phyloP scores from a whole-genome alignment of 2,797 vertebrate genomes.

The Setipinna tenuifilis region DNA sequence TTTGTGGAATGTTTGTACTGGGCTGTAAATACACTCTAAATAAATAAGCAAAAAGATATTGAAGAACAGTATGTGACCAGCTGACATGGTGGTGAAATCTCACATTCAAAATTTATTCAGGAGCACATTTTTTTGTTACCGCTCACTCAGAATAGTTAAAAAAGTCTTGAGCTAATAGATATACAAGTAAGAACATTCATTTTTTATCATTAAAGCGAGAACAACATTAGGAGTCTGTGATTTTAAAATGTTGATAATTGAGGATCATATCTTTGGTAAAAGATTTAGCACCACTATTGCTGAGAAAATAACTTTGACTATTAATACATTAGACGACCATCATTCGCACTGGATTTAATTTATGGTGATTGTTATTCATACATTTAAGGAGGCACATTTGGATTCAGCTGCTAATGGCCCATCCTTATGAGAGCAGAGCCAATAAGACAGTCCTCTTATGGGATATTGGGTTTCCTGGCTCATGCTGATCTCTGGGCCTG shows the following conservation, averaged over 20 bases:
- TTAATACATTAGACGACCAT: not conserved
- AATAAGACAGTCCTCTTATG: not conserved
- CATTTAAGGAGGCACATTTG: not conserved
- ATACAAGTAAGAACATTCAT: not conserved
- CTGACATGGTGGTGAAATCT: not conserved
- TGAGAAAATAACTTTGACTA: not conserved
- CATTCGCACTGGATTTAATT: not conserved
- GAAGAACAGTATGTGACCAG: not conserved
- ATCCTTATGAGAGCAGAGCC: slow-evolving; percentile 33
- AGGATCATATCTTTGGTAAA: not conserved
- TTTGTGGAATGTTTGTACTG: not conserved
- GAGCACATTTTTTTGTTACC: not conserved
- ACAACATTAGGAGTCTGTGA: not conserved
- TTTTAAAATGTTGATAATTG: not conserved
- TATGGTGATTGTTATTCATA: slow-evolving; percentile 20
- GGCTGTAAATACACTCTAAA: not conserved
- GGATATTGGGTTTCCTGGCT: not conserved
- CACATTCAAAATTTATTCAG: not conserved
- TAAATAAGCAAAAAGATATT: not conserved
- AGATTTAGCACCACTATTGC: not conserved
- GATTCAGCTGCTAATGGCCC: not conserved
- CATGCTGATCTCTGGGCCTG: not conserved
- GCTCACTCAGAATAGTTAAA: not conserved
- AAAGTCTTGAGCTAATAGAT: not conserved
- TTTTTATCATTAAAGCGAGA: not conserved